Evolutionary conservation across 1,140 invertebrate species (phyloP), one percentile per base, ranked within the genome.

Genomic region (Sogatella furcifera): DNA sequence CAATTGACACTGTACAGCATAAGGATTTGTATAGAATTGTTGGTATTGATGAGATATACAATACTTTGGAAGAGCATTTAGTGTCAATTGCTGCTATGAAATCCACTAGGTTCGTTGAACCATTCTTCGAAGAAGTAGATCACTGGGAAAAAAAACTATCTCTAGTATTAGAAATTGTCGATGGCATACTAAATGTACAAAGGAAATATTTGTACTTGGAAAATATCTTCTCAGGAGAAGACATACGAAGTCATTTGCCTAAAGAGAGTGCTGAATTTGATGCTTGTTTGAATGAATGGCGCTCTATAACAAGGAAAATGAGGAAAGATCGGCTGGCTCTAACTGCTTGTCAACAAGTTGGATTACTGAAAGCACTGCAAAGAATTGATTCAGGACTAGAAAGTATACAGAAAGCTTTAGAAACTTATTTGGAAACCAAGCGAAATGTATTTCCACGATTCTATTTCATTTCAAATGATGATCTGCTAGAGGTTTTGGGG

Each of bases 391-490:
- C 80, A 64, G 78, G 80, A 56, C 70, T 89, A 55, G 86, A 89
- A 72, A 66, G 72, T 1, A 84, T 89, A 66, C 78, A 89, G 69
- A 74, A 87, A 71, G 80, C 85, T 54, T 70, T 93, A 65, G 86
- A 91, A 79, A 78, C 80, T 73, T 94, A 92, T 73, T 74, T 94
- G 60, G 90, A 93, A 75, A 86, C 84, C 0, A 93, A 93, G 70
- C 73, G 90, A 42, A 83, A 88, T 67, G 69, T 87, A 53, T 93
- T 94, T 75, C 90, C 90, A 54, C 71, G 84, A 65, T 88, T 90
- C 71, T 93, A 92, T 76, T 94, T 94, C 68, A 85, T 93, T 66
- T 92, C 90, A 6, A 92, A 93, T 73, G 89, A 92, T 72, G 89
- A 92, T 71, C 74, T 92, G 22, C 73, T 94, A 8, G 89, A 92